These are phyloP conservation scores for Thera britannica DNA, from an alignment of 2,888 invertebrate genomes.

Conservation along the genomic window DNA sequence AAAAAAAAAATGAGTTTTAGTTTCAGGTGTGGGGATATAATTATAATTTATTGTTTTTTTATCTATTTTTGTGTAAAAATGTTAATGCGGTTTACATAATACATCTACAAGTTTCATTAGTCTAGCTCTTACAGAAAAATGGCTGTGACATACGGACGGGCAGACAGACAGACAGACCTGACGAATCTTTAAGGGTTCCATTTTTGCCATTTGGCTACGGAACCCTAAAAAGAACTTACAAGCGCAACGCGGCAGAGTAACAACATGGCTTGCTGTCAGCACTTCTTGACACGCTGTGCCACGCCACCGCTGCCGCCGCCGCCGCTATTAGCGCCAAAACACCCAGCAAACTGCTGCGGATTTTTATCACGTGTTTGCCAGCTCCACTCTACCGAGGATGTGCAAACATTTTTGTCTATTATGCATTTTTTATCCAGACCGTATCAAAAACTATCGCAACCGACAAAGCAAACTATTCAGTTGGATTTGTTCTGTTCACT, in stretches of 20 bases:
- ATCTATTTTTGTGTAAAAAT: no score
- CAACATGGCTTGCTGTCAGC: conserved; percentile 56
- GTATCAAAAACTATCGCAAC: conserved; percentile 66
- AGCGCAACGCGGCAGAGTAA: conserved; percentile 41
- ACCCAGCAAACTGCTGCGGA: conserved; percentile 60
- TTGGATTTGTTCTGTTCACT: conserved; percentile 60
- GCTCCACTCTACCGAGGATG: conserved; percentile 52
- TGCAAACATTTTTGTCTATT: conserved; percentile 67
- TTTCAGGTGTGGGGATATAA: no score
- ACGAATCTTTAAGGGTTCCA: no score
- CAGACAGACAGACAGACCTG: no score
- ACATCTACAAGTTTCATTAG: no score
- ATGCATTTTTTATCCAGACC: conserved; percentile 63
- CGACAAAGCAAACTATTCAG: conserved; percentile 64
- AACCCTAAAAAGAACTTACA: not conserved
- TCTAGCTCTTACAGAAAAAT: no score
- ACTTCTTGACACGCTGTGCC: conserved; percentile 55
- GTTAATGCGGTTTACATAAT: no score
- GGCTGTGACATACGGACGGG: no score
- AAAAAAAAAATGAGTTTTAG: no score
- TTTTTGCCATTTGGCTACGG: no score
- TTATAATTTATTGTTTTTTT: no score
- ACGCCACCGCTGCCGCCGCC: conserved; percentile 17
- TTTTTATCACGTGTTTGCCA: conserved; percentile 60
- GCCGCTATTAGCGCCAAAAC: conserved; percentile 55